Base-by-base conservation (phyloP, 2,888 invertebrate genomes). In the Ceramica pisi region DNA sequence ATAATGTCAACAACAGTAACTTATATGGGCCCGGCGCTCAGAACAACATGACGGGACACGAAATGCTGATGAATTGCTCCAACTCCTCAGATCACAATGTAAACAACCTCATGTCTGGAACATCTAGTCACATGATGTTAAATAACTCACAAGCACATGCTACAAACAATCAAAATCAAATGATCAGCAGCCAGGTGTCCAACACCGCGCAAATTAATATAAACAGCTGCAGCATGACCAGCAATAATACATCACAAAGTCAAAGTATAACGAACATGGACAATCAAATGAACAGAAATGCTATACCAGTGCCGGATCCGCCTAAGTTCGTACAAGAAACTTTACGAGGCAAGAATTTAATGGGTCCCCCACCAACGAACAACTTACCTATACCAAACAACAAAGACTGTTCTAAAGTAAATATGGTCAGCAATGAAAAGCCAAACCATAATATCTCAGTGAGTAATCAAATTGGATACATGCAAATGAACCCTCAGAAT, bases 401-500 rank as follows among this genome's bases (percentile, higher is more conserved):
- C 78, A 85, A 85, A 74, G 96, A 96, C 81, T 95, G 94, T 79
- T 91, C 94, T 61, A 95, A 96, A 91, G 92, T 93, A 10, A 95
- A 92, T 81, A 92, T 94, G 64, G 90, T 90, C 7, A 88, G 84
- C 23, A 94, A 91, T 84, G 95, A 96, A 53, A 96, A 96, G 77
- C 93, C 91, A 83, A 95, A 91, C 77, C 95, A 95, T 78, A 90
- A 90, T 2, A 94, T 96, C 83, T 92, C 95, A 35, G 93, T 95
- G 8, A 95, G 89, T 82, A 96, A 94, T 84, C 96, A 95, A 89
- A 91, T 96, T 75, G 94, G 94, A 67, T 96, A 93, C 72, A 93
- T 96, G 91, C 94, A 95, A 86, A 94, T 96, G 94, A 96, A 95
- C 86, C 83, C 93, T 9, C 94, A 93, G 79, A 95, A 93, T 81